These are phyloP conservation scores for Argyra leucocephala DNA, from an alignment of 2,888 invertebrate species.

Conservation along the genomic window DNA sequence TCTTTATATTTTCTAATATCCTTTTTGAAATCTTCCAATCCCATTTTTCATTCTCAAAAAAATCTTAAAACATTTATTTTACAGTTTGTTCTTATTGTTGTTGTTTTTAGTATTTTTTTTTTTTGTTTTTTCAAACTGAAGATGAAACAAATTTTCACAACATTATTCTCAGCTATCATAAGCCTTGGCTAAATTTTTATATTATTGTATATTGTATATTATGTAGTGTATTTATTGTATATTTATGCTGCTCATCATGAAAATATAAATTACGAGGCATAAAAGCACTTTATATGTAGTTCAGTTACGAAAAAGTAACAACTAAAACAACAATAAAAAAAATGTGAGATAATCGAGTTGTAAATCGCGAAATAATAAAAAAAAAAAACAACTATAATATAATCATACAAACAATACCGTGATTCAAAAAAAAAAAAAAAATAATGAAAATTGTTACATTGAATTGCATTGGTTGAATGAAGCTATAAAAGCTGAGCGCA, in stretches of 20 bases:
- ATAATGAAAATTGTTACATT: no score
- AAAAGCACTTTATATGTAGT: conserved; percentile 2
- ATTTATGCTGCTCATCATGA: not conserved
- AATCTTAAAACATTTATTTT: no score
- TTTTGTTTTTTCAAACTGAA: not conserved
- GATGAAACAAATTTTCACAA: not conserved
- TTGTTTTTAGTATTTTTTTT: no score
- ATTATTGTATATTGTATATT: not conserved
- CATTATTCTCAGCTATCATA: conserved; percentile 1
- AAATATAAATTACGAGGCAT: conserved; percentile 1
- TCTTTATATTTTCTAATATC: not conserved
- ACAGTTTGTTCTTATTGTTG: conserved; percentile 1
- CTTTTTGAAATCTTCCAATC: not conserved
- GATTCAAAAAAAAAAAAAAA: no score
- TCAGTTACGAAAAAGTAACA: not conserved
- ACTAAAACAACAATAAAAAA: not conserved
- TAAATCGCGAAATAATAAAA: conserved; percentile 1
- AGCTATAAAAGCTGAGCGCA: not conserved
- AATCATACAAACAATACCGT: not conserved
- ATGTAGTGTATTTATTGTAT: not conserved
- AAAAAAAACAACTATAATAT: not conserved
- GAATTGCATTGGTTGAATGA: not conserved
- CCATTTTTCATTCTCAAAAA: not conserved
- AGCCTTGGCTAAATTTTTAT: not conserved
- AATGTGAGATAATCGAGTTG: not conserved